Percentiles rank a stretch among this genome's conserved stretches.
phyloP scores from a whole-genome alignment of 2,888 invertebrate species.

The Papilio demoleus region DNA sequence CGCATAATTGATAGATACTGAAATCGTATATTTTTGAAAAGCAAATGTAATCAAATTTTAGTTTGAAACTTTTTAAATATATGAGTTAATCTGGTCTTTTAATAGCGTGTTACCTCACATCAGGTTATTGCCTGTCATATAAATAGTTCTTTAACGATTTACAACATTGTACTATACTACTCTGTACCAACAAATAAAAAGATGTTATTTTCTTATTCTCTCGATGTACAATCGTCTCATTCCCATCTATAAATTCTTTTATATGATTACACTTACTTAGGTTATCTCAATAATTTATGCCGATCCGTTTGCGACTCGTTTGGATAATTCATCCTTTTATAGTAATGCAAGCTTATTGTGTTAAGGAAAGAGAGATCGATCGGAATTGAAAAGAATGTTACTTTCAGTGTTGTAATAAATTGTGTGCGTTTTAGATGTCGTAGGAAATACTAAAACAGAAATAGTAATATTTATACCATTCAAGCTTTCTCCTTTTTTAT shows the following conservation, averaged over 20 bases:
- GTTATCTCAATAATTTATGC: slow-evolving; percentile 32
- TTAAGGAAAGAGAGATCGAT: slow-evolving; percentile 6
- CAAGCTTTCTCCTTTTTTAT: neutral
- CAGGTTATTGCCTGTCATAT: slow-evolving; percentile 10
- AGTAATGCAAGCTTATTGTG: slow-evolving; percentile 19
- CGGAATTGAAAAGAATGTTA: slow-evolving; percentile 20
- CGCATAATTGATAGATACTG: neutral
- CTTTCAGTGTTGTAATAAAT: slow-evolving; percentile 11
- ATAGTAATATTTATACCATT: slow-evolving; percentile 10
- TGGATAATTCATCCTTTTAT: slow-evolving; percentile 23
- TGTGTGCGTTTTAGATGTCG: slow-evolving; percentile 9
- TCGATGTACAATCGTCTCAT: slow-evolving; percentile 31
- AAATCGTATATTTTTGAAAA: neutral
- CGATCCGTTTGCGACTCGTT: slow-evolving; percentile 24
- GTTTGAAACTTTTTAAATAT: neutral
- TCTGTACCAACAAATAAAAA: neutral
- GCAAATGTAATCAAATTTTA: neutral
- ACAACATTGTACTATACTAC: slow-evolving; percentile 22
- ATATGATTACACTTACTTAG: slow-evolving; percentile 36
- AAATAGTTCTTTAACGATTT: slow-evolving; percentile 12
- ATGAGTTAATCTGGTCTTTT: slow-evolving; percentile 50
- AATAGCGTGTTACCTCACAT: slow-evolving; percentile 45
- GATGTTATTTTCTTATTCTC: slow-evolving; percentile 32
- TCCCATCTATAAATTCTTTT: slow-evolving; percentile 35
- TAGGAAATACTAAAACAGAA: slow-evolving; percentile 4